Conservation (phyloP, 64 coral and sea anemone genomes). For the Trachythela sp. region DNA sequence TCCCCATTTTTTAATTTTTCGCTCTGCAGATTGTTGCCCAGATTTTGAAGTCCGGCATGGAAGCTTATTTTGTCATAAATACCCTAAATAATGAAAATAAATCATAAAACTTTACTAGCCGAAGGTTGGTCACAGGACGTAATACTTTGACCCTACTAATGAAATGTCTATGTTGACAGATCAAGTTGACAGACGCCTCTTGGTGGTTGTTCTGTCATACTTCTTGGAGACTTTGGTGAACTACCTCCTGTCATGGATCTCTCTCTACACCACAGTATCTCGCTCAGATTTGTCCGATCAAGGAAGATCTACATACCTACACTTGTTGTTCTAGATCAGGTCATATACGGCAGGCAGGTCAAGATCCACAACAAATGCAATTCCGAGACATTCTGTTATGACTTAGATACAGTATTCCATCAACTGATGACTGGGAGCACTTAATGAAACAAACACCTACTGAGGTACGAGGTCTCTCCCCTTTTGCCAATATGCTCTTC, state of each 20-base stretch:
- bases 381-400: background rate
- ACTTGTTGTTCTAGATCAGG: background rate
- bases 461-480: background rate
- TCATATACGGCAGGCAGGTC: background rate
- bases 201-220: slow-evolving; percentile 9
- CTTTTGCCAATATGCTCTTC: background rate
- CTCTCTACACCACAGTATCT: slow-evolving; percentile 2
- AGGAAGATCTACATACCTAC: background rate
- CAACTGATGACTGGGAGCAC: slow-evolving; percentile 1
- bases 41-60: too few relatives aligned
- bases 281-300: background rate
- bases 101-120: too few relatives aligned
- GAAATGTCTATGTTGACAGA: background rate
- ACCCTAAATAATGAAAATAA: too few relatives aligned
- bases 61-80: too few relatives aligned
- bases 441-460: background rate
- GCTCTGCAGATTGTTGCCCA: too few relatives aligned
- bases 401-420: background rate
- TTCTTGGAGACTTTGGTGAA: slow-evolving; percentile 37
- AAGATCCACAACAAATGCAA: background rate
- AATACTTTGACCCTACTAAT: too few relatives aligned
- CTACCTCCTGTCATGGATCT: slow-evolving; percentile 14
- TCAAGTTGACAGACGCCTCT: background rate
- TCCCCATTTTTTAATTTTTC: too few relatives aligned
- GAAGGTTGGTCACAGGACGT: too few relatives aligned